Conservation (phyloP, 2,888 invertebrate species). For the Diplazon laetatorius region DNA sequence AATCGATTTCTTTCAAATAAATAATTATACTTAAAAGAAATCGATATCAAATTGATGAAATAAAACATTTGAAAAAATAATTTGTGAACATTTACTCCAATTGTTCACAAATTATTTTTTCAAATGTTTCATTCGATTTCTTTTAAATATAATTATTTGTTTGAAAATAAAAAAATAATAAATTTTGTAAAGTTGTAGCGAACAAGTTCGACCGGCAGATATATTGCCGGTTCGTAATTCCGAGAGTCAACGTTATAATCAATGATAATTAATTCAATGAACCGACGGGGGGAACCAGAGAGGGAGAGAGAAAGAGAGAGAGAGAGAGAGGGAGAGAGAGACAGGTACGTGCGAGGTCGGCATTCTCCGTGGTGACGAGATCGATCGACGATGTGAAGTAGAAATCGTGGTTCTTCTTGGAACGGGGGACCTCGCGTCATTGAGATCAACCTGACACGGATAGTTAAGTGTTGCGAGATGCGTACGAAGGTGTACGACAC, state of each 20-base stretch:
- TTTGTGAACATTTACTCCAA: background rate
- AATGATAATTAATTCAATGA: constrained; percentile 15
- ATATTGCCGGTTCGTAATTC: too few relatives aligned
- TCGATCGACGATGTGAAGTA: constrained; percentile 24
- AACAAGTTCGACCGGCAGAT: too few relatives aligned
- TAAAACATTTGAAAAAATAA: too few relatives aligned
- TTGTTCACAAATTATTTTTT: background rate
- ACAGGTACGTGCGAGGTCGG: constrained; percentile 13
- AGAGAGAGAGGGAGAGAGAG: too few relatives aligned
- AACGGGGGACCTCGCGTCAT: constrained; percentile 41
- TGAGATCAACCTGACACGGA: constrained; percentile 37
- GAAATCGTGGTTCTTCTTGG: constrained; percentile 29
- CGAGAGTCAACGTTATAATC: background rate
- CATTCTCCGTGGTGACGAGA: background rate
- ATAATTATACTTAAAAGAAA: background rate
- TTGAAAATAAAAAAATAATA: background rate
- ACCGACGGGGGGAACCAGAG: background rate
- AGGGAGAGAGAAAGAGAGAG: too few relatives aligned
- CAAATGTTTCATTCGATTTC: background rate
- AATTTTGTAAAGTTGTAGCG: too few relatives aligned
- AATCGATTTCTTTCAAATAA: background rate
- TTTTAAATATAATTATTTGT: background rate
- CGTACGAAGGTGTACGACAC: constrained; percentile 6
- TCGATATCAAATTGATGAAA: too few relatives aligned
- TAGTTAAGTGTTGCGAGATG: constrained; percentile 17